Evolutionary conservation across 2,888 invertebrate species (phyloP).

Genomic region (Rhamnusium bicolor): DNA sequence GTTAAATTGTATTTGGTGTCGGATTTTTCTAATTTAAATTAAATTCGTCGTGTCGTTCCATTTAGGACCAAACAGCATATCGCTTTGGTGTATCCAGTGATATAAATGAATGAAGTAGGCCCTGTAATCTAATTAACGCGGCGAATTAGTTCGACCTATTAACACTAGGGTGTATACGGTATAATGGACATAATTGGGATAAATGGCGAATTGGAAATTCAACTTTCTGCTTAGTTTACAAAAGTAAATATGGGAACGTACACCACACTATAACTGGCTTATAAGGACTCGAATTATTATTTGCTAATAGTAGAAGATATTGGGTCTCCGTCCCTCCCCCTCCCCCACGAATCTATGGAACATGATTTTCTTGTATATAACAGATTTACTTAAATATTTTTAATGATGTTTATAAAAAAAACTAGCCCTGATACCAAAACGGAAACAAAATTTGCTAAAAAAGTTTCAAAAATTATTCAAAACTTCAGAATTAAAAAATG

Average conservation of each 20-base stretch:
- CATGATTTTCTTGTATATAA: too few relatives aligned
- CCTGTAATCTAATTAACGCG: background rate
- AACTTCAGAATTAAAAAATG: too few relatives aligned
- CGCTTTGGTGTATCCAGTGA: background rate
- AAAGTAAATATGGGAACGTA: background rate
- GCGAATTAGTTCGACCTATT: conserved; percentile 1
- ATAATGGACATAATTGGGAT: conserved; percentile 4
- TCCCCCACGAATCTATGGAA: too few relatives aligned
- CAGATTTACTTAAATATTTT: too few relatives aligned
- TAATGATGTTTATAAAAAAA: too few relatives aligned
- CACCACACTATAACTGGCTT: too few relatives aligned
- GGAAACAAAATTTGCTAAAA: too few relatives aligned
- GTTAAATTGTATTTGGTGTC: background rate
- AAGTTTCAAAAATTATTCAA: too few relatives aligned
- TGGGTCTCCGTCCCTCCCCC: too few relatives aligned
- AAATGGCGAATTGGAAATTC: background rate
- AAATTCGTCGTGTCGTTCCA: background rate
- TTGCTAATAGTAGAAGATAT: too few relatives aligned
- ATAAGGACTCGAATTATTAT: too few relatives aligned
- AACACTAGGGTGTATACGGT: background rate
- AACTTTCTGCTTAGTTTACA: background rate
- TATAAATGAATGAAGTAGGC: background rate
- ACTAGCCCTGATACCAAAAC: too few relatives aligned
- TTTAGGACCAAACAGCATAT: background rate
- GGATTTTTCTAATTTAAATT: background rate